These are phyloP conservation scores for Drosophila burlai DNA, from an alignment of 1,140 invertebrate species.

Conservation along the genomic window DNA sequence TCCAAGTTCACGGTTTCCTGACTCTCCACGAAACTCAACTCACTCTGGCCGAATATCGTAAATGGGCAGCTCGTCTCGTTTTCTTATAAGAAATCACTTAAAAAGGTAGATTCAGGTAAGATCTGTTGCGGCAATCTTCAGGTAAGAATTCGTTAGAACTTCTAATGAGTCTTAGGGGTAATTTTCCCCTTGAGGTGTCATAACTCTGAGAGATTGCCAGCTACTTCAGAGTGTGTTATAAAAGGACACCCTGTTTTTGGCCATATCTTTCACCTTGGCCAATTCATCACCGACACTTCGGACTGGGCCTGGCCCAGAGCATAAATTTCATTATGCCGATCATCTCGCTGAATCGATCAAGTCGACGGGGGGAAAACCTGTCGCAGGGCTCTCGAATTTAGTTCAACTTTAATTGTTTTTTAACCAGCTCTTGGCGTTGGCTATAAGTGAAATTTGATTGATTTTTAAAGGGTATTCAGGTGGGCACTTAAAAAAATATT, in stretches of 20 bases:
- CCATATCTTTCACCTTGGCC: constrained; percentile 8
- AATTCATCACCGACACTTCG: constrained; percentile 57
- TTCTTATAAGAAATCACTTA: constrained; percentile 56
- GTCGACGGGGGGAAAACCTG: constrained; percentile 60
- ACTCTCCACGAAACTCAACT: constrained; percentile 2
- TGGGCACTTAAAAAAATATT: neutral
- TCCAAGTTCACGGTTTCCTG: constrained; percentile 1
- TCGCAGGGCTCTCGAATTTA: constrained; percentile 58
- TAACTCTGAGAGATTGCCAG: constrained; percentile 41
- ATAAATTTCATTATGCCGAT: constrained; percentile 83
- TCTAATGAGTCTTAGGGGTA: neutral
- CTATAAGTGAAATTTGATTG: constrained; percentile 79
- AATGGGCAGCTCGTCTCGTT: constrained; percentile 17
- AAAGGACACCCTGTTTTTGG: constrained; percentile 63
- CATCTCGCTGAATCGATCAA: constrained; percentile 64
- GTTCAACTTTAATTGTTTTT: constrained; percentile 83
- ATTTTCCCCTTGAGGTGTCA: constrained; percentile 3
- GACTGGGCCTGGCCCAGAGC: constrained; percentile 32
- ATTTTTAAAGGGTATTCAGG: constrained; percentile 49
- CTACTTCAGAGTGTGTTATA: neutral
- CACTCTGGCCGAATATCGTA: constrained; percentile 40
- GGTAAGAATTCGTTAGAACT: constrained; percentile 41
- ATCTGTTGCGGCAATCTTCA: constrained; percentile 5
- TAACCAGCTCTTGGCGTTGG: constrained; percentile 57
- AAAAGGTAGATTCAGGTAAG: constrained; percentile 12